phyloP scores from a whole-genome alignment of 2,888 invertebrate genomes.

The Nephrotoma appendiculata region DNA sequence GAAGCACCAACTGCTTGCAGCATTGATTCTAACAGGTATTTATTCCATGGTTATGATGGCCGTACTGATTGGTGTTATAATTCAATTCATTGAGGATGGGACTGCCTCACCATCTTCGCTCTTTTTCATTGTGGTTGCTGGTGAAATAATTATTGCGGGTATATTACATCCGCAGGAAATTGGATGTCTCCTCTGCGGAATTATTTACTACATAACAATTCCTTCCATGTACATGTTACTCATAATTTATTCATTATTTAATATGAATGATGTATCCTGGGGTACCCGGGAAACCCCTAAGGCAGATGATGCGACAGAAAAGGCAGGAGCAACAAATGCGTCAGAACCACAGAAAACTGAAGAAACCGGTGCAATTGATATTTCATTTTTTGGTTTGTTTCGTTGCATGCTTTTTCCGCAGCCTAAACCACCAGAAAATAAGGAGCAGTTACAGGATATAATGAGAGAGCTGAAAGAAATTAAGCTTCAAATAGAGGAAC shows the following conservation, averaged over 20 bases:
- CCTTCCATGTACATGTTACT: slow-evolving; percentile 91
- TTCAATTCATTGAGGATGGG: slow-evolving; percentile 68
- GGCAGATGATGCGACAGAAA: neutral
- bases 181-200: slow-evolving; percentile 55
- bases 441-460: slow-evolving; percentile 31
- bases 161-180: slow-evolving; percentile 69
- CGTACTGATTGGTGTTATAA: slow-evolving; percentile 62
- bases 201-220: slow-evolving; percentile 79
- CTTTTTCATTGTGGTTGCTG: slow-evolving; percentile 60
- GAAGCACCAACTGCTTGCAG: slow-evolving; percentile 52
- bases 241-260: slow-evolving; percentile 82
- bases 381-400: slow-evolving; percentile 38
- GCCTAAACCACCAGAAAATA: slow-evolving; percentile 31
- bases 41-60: slow-evolving; percentile 81
- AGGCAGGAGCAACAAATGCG: neutral
- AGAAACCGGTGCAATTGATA: slow-evolving; percentile 36
- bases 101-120: slow-evolving; percentile 67
- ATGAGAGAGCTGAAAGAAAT: slow-evolving; percentile 31
- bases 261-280: slow-evolving; percentile 88
- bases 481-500: slow-evolving; percentile 28
- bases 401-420: slow-evolving; percentile 38
- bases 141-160: slow-evolving; percentile 49
- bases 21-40: slow-evolving; percentile 57
- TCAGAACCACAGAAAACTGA: slow-evolving; percentile 17
- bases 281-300: slow-evolving; percentile 66